Percentiles rank a stretch among this genome's conserved stretches.
Conservation (phyloP, 35 echinoderm and acorn worm genomes). For the Apostichopus japonicus region DNA sequence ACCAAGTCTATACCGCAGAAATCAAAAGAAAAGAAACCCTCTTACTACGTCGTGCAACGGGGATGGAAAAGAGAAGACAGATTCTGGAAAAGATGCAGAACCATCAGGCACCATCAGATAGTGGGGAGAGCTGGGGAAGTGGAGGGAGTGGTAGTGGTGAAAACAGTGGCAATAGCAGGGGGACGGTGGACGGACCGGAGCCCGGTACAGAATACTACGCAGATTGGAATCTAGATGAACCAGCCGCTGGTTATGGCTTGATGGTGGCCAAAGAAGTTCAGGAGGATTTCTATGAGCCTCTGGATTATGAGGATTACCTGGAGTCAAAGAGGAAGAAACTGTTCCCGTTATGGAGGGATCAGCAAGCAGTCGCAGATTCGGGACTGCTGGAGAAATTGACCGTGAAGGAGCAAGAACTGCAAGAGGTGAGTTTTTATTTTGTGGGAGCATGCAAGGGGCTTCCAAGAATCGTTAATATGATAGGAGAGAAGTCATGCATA, state of each 20-base stretch:
- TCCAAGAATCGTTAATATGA: too few species aligned
- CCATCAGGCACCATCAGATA: background rate
- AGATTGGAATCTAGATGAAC: background rate
- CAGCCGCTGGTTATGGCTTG: background rate
- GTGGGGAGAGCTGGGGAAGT: background rate
- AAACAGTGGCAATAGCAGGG: background rate
- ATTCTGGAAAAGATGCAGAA: background rate
- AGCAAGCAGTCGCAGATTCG: background rate
- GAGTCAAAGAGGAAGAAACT: conserved; percentile 46
- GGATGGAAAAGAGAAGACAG: background rate
- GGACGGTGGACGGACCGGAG: background rate
- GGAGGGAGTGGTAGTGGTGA: background rate
- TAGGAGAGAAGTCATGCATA: too few species aligned
- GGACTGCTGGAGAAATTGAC: background rate
- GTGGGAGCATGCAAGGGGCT: too few species aligned
- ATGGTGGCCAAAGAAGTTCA: background rate
- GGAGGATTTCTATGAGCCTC: conserved; percentile 30
- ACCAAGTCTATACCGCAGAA: conserved; percentile 20
- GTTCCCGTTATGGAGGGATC: conserved; percentile 41
- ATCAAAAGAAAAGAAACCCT: conserved; percentile 25
- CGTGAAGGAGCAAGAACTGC: conserved; percentile 7
- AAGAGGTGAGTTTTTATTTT: conserved; percentile 3
- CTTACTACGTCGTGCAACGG: background rate
- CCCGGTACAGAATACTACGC: background rate
- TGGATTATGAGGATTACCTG: conserved; percentile 43